Evolutionary conservation across 2,888 invertebrate species (phyloP), one percentile per base, ranked within the genome.

Genomic region (Carterocephalus palaemon): DNA sequence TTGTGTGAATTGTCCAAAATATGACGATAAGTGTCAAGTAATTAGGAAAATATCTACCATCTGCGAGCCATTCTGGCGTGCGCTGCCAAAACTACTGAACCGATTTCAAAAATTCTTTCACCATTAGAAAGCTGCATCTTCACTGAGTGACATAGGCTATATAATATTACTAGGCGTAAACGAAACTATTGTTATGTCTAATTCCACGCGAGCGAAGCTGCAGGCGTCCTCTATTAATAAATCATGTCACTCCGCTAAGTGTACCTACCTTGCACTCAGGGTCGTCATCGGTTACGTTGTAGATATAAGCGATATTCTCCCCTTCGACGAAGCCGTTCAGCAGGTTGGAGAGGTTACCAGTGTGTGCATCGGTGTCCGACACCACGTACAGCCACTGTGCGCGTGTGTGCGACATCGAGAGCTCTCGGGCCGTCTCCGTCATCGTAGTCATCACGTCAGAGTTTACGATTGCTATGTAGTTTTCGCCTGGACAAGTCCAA

Each of bases 381-480:
- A 95, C 82, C 22, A 95, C 84, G 65, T 93, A 95, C n/a, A 95
- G 69, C 95, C 95, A 95, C 64, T 95, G 94, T 51, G 91, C 93
- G 56, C 83, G 88, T 0, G 93, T 91, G 59, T 92, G 89, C 0
- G 92, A 90, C 88, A 95, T 89, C 22, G 85, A 78, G 36, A 92
- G 71, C 0, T 88, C 80, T 29, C 92, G 90, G 0, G 93, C 93
- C 2, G 90, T 89, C 61, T 92, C 92, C 62, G 93, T 90, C 53
- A 94, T 87, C 0, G 89, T 88, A 7, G 89, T 85, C 64, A 92
- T 88, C 33, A 90, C 83, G 12, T 90, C 89, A 8, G 86, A 77
- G 3, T 88, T 88, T n/a, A 90, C 90, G 48, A 92, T 88, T 2
- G 90, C 90, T 59, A 92, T 74, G 66, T 91, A 92, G 50, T 88